These are phyloP conservation scores for Oenanthe melanoleuca DNA, from an alignment of 2,113 vertebrate species.

Conservation along the genomic window DNA sequence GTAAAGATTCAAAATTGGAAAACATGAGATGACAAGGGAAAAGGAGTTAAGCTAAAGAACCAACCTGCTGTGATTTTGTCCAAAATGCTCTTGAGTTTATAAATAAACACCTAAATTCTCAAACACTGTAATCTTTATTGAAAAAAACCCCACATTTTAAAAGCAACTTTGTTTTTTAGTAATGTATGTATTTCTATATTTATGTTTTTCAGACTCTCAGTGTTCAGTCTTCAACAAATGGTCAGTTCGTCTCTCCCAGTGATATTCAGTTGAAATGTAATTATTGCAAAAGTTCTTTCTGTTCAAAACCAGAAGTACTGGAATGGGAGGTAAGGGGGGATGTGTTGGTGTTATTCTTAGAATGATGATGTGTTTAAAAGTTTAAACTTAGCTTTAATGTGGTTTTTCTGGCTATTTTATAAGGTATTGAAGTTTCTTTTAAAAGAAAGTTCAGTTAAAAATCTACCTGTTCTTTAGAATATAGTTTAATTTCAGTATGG, in stretches of 20 bases:
- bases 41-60: not conserved
- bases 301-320: slow-evolving; percentile 91
- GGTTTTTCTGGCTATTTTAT: not conserved
- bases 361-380: not conserved
- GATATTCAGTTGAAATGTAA: slow-evolving; percentile 93
- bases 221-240: slow-evolving; percentile 88
- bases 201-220: slow-evolving; percentile 84
- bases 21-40: not conserved
- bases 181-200: not conserved
- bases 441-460: not conserved
- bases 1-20: not conserved
- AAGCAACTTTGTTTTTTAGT: not conserved
- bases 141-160: not conserved
- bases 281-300: slow-evolving; percentile 94
- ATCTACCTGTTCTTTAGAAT: not conserved
- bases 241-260: slow-evolving; percentile 82
- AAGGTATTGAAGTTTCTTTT: not conserved
- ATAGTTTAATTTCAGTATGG: not conserved
- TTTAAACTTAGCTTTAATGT: not conserved
- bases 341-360: not conserved
- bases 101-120: not conserved
- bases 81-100: not conserved
- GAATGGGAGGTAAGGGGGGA: slow-evolving; percentile 91
- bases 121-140: not conserved
- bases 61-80: not conserved